Conservation (phyloP, 2,113 vertebrate species). For the Romanogobio albipinnatus region DNA sequence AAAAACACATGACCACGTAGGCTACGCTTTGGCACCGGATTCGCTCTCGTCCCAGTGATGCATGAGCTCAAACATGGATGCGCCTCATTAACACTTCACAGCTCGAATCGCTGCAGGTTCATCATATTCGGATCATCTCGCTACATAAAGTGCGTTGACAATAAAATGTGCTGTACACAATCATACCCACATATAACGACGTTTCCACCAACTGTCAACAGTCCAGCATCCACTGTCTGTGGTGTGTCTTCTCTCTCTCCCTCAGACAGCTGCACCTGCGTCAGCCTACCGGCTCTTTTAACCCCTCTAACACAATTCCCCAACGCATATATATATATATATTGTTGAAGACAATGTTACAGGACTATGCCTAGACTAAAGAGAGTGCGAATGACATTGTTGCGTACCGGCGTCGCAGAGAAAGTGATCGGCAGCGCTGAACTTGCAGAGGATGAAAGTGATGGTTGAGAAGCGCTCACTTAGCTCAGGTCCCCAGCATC, state of each 20-base stretch:
- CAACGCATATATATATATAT: background rate
- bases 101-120: conserved; percentile 38
- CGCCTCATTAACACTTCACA: conserved; percentile 30
- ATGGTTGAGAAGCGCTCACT: conserved; percentile 61
- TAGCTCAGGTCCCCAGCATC: conserved; percentile 66
- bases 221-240: conserved; percentile 25
- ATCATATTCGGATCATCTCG: conserved; percentile 10
- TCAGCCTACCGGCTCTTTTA: conserved; percentile 43
- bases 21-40: conserved; percentile 52
- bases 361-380: conserved; percentile 19
- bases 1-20: conserved; percentile 51
- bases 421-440: conserved; percentile 65
- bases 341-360: conserved; percentile 25
- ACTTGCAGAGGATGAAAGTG: conserved; percentile 72
- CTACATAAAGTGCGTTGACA: background rate
- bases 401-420: conserved; percentile 61
- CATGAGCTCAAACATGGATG: conserved; percentile 34
- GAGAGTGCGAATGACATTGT: conserved; percentile 37
- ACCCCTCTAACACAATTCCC: conserved; percentile 9
- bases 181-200: conserved; percentile 30
- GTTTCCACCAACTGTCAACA: conserved; percentile 23
- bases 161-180: conserved; percentile 19
- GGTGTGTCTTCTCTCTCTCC: conserved; percentile 30
- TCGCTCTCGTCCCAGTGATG: conserved; percentile 18
- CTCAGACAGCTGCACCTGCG: conserved; percentile 52